Evolutionary conservation across 2,113 vertebrate genomes (phyloP), one percentile per base, ranked within the genome.

Genomic region (Centropus unirufus): DNA sequence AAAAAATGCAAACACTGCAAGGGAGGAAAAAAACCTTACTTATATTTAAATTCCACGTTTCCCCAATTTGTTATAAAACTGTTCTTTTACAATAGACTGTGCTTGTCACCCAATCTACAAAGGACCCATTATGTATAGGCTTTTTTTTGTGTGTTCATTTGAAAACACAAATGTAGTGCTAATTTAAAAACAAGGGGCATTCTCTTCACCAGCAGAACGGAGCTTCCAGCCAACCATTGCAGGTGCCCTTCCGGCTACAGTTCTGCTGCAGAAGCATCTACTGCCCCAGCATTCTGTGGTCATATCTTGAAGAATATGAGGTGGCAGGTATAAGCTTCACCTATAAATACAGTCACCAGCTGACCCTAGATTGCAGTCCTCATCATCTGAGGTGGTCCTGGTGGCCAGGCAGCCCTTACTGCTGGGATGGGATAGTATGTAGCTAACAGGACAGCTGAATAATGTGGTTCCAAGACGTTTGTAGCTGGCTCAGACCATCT

Each of bases 21-120:
- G 8, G 36, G 9, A 55, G 4, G 42, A 46, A 70, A 80, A 72
- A 26, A 8, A 11, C 21, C 3, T 1, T 42, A 66, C 9, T 30
- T 13, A 23, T 54, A 88, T 87, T 78, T 93, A 47, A 94, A 87
- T 86, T 66, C n/a, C 11, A 69, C 6, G 63, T 92, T 93, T 86
- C 36, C 58, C 23, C 54, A 27, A 36, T 86, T 87, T 89, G 32
- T 64, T 79, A 44, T 58, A 95, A 97, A 91, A 70, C 63, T 80
- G 73, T 85, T 36, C n/a, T 89, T 89, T 79, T 82, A 54, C 52
- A 82, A 63, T 93, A 78, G 93, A 19, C 57, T 78, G 54, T 83
- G 57, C 83, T 92, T 93, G 70, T 80, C 75, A 83, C 75, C 72
- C 80, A 80, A 91, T 14, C 49, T 93, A 62, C 54, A 72, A 77